These are phyloP conservation scores for Pemphredon lugubris DNA, from an alignment of 2,888 invertebrate species.

Conservation along the genomic window DNA sequence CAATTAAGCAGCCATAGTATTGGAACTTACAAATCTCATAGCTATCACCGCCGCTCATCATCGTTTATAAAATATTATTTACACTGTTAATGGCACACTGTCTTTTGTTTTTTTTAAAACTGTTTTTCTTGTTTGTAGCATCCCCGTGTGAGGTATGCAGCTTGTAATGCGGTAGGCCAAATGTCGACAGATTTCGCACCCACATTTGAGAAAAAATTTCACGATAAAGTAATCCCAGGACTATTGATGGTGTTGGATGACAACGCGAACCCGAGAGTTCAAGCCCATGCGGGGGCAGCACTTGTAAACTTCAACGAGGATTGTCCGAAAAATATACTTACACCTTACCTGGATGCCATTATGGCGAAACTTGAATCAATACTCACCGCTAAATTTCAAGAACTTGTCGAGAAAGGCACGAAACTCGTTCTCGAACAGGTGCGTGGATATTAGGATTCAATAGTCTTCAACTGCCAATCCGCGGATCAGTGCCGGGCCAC, in stretches of 20 bases:
- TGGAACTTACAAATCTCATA: conserved; percentile 57
- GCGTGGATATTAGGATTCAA: conserved; percentile 22
- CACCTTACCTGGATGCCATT: conserved; percentile 94
- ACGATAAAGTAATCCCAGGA: conserved; percentile 96
- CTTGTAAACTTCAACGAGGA: conserved; percentile 99
- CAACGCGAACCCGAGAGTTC: conserved; percentile 94
- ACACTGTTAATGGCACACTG: neutral
- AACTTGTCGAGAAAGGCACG: conserved; percentile 95
- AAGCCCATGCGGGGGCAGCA: conserved; percentile 94
- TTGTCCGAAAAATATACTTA: conserved; percentile 96
- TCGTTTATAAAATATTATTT: neutral
- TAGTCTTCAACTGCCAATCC: too few relatives aligned
- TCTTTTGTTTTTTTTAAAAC: conserved; percentile 19
- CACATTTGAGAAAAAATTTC: conserved; percentile 98
- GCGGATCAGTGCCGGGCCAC: too few relatives aligned
- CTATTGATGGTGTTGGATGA: conserved; percentile 94
- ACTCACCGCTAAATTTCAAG: conserved; percentile 95
- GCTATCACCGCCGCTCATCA: too few relatives aligned
- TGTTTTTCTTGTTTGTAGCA: conserved; percentile 83
- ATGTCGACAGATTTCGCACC: conserved; percentile 99
- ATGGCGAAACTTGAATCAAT: conserved; percentile 95
- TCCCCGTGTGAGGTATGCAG: conserved; percentile 96
- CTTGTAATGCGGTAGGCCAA: conserved; percentile 99
- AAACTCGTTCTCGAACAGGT: conserved; percentile 97
- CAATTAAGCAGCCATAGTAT: conserved; percentile 64